Base-by-base conservation (phyloP, 2,888 invertebrate species). In the Leptothorax acervorum region DNA sequence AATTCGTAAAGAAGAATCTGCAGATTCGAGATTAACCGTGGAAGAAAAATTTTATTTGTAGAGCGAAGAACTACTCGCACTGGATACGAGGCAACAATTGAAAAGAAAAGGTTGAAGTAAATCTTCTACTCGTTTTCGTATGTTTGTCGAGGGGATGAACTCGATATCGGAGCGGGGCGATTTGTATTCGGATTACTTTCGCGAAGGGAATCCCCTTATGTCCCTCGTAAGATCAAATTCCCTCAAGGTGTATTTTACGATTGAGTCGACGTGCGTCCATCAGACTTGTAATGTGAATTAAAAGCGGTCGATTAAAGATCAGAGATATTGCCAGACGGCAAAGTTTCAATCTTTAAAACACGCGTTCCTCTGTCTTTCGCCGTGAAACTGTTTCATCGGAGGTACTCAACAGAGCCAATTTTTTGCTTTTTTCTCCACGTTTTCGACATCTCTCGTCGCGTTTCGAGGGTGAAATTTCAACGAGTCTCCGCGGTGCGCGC, bases 111-210 rank as follows among this genome's bases (percentile, higher is more conserved):
- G 28, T 60, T 18, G 2, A 18, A 48, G 75, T 42, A 23, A 57
- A 78, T 76, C 51, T 66, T 51, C 28, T 60, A 82, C 73, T 81
- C 86, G 83, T 48, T 62, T 73, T 66, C 71, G 65, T n/a, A 55
- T 55, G 23, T 73, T 70, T 63, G 73, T 45, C 51, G 75, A 62
- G n/a, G 53, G 48, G 62, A 73, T 63, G 81, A 79, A 68, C 62
- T 70, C 28, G 75, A 82, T 63, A 66, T 74, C 51, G 39, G 28
- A 45, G 42, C 28, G 60, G 28, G 18, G 28, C 70, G 74, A 83
- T 83, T 82, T 75, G 84, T 74, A 85, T 85, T 85, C 63, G 75
- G 70, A 75, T 83, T 75, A 82, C 74, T 51, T 28, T 66, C n/a
- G 15, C 18, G 62, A 48, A 53, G 18, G 39, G 66, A 57, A 39